A percentile compares a stretch with the other conserved stretches of the same genome.
These are phyloP conservation scores for Caenorhabditis macrosperma DNA, from an alignment of 2,888 invertebrate species.

Conservation along the genomic window DNA sequence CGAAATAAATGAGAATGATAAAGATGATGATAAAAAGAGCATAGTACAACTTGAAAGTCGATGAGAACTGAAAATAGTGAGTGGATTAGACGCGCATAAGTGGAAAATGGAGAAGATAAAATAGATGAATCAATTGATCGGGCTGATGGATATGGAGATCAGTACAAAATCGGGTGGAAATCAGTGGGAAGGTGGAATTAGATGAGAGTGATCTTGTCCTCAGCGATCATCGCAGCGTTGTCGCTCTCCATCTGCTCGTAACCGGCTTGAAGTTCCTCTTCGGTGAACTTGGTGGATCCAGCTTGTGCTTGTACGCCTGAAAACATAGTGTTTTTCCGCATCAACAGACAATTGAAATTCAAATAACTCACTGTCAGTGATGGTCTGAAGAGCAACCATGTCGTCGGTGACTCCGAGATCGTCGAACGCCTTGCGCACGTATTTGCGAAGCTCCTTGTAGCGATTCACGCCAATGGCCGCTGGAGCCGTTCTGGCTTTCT, in stretches of 20 bases:
- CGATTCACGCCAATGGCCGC: conserved; percentile 75
- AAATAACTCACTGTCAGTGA: conserved; percentile 63
- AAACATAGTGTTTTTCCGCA: conserved; percentile 5
- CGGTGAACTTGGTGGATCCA: conserved; percentile 68
- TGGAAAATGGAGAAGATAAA: neutral
- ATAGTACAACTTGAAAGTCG: conserved; percentile 26
- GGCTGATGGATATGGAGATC: conserved; percentile 27
- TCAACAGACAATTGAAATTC: neutral
- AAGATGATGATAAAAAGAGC: conserved; percentile 14
- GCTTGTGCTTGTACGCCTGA: conserved; percentile 68
- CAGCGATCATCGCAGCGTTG: conserved; percentile 75
- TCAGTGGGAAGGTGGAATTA: conserved; percentile 15
- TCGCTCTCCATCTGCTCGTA: conserved; percentile 75
- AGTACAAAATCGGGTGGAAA: conserved; percentile 18
- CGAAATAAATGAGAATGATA: conserved; percentile 17
- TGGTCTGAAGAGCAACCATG: conserved; percentile 64
- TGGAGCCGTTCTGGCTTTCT: conserved; percentile 60
- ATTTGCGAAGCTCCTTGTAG: conserved; percentile 69
- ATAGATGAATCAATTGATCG: conserved; percentile 10
- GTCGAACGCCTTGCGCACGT: conserved; percentile 75
- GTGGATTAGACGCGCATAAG: conserved; percentile 8
- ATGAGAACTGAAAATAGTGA: conserved; percentile 2
- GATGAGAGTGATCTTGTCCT: conserved; percentile 72
- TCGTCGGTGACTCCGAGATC: conserved; percentile 65
- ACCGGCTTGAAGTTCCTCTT: conserved; percentile 73